A percentile compares a stretch with the other conserved stretches of the same genome.
Conservation (phyloP, 2,797 vertebrate species). For the Melanotaenia boesemani region DNA sequence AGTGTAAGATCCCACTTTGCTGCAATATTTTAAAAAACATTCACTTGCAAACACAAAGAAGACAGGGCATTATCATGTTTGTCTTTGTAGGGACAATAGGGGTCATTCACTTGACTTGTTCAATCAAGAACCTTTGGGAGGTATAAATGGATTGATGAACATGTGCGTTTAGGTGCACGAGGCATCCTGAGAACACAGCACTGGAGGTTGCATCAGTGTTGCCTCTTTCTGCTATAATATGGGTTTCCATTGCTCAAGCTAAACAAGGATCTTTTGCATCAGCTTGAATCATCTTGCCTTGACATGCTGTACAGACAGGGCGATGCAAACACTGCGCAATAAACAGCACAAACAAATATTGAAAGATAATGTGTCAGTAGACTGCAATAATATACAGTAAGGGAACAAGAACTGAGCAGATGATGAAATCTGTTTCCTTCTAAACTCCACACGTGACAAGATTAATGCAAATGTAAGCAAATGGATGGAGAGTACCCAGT, state of each 20-base stretch:
- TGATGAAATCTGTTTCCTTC: slow-evolving; percentile 56
- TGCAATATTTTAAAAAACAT: slow-evolving; percentile 48
- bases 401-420: slow-evolving; percentile 1
- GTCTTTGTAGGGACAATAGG: slow-evolving; percentile 69
- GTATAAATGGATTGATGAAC: slow-evolving; percentile 23
- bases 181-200: slow-evolving; percentile 28
- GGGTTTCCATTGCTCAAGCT: slow-evolving; percentile 38
- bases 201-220: slow-evolving; percentile 69
- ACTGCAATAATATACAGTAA: slow-evolving; percentile 25
- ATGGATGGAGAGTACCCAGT: slow-evolving; percentile 19
- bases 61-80: slow-evolving; percentile 61
- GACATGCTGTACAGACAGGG: slow-evolving; percentile 27
- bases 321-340: slow-evolving; percentile 47
- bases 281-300: slow-evolving; percentile 66
- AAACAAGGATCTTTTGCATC: slow-evolving; percentile 65
- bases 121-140: slow-evolving; percentile 51
- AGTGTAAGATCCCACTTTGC: slow-evolving; percentile 48
- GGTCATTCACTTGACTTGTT: slow-evolving; percentile 56
- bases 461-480: slow-evolving; percentile 50
- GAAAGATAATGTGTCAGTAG: slow-evolving; percentile 38
- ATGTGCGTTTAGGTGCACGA: slow-evolving; percentile 6
- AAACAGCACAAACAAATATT: slow-evolving; percentile 31
- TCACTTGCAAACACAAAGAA: slow-evolving; percentile 25
- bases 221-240: slow-evolving; percentile 8
- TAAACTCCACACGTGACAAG: background rate